Percentiles rank a stretch among this genome's conserved stretches.
phyloP scores from a whole-genome alignment of 2,113 vertebrate genomes.

The Amblyopsis rosae region DNA sequence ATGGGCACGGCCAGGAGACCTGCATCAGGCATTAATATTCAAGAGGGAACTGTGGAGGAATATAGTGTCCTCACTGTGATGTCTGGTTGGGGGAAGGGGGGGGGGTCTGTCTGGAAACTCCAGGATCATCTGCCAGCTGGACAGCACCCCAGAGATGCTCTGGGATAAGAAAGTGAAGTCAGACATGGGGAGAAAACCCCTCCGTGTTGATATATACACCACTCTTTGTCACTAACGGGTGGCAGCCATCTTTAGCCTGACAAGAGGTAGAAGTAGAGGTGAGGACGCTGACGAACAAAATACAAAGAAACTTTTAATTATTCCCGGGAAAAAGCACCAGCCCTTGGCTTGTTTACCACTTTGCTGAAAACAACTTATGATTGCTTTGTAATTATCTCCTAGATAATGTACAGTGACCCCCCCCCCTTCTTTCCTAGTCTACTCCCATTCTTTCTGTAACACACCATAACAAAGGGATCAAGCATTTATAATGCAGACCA shows the following conservation, averaged over 20 bases:
- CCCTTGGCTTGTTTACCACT: slow-evolving; percentile 73
- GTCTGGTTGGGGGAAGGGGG: too few species aligned
- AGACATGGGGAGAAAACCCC: slow-evolving; percentile 20
- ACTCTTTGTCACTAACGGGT: too few species aligned
- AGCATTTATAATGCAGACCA: slow-evolving; percentile 66
- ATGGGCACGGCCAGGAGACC: slow-evolving; percentile 16
- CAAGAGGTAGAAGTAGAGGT: slow-evolving; percentile 54
- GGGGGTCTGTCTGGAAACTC: background rate
- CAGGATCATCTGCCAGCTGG: slow-evolving; percentile 1
- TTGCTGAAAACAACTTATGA: slow-evolving; percentile 70
- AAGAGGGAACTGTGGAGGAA: background rate
- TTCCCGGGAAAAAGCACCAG: slow-evolving; percentile 64
- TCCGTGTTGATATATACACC: background rate
- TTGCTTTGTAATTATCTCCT: slow-evolving; percentile 75
- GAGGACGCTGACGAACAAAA: slow-evolving; percentile 67
- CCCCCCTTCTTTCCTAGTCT: slow-evolving; percentile 33
- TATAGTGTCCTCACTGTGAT: too few species aligned
- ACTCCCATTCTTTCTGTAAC: slow-evolving; percentile 43
- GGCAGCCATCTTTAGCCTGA: slow-evolving; percentile 49
- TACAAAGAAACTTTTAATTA: slow-evolving; percentile 69
- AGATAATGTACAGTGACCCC: slow-evolving; percentile 67
- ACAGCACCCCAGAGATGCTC: slow-evolving; percentile 5
- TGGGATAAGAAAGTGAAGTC: too few species aligned
- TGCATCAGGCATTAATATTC: slow-evolving; percentile 4
- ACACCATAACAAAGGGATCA: slow-evolving; percentile 50